Conservation (phyloP, 2,888 invertebrate species). For the Petrolisthes cinctipes region DNA sequence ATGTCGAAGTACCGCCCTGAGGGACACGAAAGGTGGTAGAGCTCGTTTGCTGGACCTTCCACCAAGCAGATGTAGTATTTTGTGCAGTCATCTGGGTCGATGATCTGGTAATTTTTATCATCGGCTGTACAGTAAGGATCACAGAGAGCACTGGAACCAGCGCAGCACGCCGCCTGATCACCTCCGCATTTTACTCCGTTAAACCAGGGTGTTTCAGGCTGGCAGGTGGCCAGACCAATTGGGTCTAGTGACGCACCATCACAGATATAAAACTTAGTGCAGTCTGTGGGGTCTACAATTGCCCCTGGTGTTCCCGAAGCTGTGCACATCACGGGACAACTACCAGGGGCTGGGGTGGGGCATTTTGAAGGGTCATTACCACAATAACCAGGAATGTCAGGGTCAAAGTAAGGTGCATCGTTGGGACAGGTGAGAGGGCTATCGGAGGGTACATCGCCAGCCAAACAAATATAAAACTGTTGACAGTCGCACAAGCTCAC, state of each 20-base stretch:
- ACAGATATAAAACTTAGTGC: not conserved
- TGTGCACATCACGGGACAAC: too few relatives aligned
- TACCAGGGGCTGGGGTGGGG: not conserved
- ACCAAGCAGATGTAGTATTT: constrained; percentile 68
- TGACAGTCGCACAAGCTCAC: not conserved
- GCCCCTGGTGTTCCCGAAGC: not conserved
- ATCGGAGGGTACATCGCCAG: not conserved
- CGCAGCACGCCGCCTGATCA: not conserved
- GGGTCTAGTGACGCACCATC: not conserved
- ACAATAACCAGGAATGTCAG: not conserved
- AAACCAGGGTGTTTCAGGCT: not conserved
- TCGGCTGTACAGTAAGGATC: not conserved
- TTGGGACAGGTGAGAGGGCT: not conserved
- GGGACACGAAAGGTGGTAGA: constrained; percentile 11
- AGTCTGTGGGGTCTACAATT: not conserved
- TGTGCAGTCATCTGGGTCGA: constrained; percentile 68
- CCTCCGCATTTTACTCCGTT: not conserved
- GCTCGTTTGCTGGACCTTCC: constrained; percentile 58
- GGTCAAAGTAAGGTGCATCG: not conserved
- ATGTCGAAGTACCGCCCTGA: constrained; percentile 7
- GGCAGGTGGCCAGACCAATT: not conserved
- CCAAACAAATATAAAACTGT: not conserved
- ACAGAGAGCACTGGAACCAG: not conserved
- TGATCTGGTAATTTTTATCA: not conserved
- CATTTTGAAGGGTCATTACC: not conserved